Percentiles rank a stretch among this genome's conserved stretches.
Evolutionary conservation across 2,797 vertebrate species (phyloP).

Genomic region (Onychomys torridus): DNA sequence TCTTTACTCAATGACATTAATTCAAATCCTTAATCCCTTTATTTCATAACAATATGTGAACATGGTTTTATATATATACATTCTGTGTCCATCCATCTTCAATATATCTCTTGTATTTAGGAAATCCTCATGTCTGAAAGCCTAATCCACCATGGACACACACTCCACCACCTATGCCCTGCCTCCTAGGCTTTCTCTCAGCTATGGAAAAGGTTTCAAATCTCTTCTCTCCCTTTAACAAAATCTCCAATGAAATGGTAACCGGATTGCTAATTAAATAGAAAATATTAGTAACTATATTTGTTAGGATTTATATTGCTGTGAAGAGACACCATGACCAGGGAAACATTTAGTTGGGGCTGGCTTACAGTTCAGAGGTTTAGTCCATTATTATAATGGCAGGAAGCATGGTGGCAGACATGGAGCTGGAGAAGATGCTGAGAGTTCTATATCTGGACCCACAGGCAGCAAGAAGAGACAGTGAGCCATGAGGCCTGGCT

Average conservation of each 20-base stretch:
- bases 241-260: not conserved
- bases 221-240: not conserved
- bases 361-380: not conserved
- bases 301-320: not conserved
- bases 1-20: not conserved
- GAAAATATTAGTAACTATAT: not conserved
- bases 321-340: not conserved
- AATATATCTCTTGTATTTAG: not conserved
- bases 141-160: too few species aligned
- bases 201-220: not conserved
- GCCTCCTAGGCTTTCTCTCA: not conserved
- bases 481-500: not conserved
- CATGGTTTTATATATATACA: not conserved
- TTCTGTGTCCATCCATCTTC: not conserved
- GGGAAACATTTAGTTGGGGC: not conserved
- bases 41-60: not conserved
- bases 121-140: accelerated
- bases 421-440: not conserved
- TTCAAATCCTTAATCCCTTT: not conserved
- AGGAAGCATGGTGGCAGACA: not conserved
- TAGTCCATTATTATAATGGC: not conserved
- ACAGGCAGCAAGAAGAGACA: not conserved
- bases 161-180: accelerated
- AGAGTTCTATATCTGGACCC: not conserved
- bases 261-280: not conserved